These are phyloP conservation scores for Lordiphosa clarofinis DNA, from an alignment of 1,140 invertebrate genomes.

Conservation along the genomic window DNA sequence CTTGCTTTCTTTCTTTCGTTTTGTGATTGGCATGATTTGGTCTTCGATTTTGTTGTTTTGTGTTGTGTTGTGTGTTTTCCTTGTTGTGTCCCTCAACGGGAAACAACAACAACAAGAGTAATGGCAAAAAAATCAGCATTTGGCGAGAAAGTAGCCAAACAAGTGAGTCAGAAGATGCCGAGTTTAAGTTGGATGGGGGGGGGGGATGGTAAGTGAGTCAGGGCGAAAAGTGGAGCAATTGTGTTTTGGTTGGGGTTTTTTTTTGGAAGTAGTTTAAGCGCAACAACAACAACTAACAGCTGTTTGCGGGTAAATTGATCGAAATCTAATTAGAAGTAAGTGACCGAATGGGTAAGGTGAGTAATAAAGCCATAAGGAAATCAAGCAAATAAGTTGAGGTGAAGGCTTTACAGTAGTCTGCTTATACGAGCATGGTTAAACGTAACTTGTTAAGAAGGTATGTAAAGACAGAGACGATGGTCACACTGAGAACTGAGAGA, in stretches of 20 bases:
- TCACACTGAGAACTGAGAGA: too few species aligned
- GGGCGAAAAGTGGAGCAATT: slow-evolving; percentile 25
- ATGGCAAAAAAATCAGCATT: slow-evolving; percentile 4
- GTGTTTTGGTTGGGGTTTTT: too few species aligned
- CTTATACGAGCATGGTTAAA: too few species aligned
- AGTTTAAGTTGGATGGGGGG: slow-evolving; percentile 3
- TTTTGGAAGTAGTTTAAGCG: slow-evolving; percentile 38
- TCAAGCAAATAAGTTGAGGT: too few species aligned
- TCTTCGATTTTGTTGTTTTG: slow-evolving; percentile 32
- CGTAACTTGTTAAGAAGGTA: too few species aligned
- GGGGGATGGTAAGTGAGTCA: slow-evolving; percentile 30
- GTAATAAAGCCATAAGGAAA: too few species aligned
- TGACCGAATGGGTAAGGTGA: too few species aligned
- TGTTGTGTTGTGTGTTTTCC: slow-evolving; percentile 7
- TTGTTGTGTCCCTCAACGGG: background rate
- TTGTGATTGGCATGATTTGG: slow-evolving; percentile 59
- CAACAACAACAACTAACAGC: slow-evolving; percentile 30
- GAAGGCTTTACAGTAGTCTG: too few species aligned
- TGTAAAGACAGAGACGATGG: too few species aligned
- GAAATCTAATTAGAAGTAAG: background rate
- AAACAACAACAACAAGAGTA: too few species aligned
- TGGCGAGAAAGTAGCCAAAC: slow-evolving; percentile 56
- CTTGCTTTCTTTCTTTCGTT: background rate
- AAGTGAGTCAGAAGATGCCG: slow-evolving; percentile 39
- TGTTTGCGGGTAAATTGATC: slow-evolving; percentile 4